Evolutionary conservation across 2,888 invertebrate genomes (phyloP).

Genomic region (Merodon equestris): DNA sequence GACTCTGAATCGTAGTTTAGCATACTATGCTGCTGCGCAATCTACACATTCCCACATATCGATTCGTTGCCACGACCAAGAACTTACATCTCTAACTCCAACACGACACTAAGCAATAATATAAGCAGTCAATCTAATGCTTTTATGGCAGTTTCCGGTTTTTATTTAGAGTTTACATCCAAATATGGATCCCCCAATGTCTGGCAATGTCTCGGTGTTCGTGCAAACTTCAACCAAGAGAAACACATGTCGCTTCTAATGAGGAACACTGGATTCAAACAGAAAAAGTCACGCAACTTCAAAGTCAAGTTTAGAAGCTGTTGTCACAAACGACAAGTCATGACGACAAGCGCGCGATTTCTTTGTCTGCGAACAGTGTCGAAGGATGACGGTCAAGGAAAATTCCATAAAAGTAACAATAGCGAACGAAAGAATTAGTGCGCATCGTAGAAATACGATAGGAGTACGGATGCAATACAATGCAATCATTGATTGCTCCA

Average conservation of each 20-base stretch:
- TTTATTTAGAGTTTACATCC: constrained; percentile 41
- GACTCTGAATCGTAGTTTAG: constrained; percentile 1
- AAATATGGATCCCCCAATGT: constrained; percentile 55
- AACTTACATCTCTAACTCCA: constrained; percentile 34
- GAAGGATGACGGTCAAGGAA: constrained; percentile 29
- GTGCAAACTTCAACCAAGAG: constrained; percentile 34
- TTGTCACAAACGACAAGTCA: constrained; percentile 21
- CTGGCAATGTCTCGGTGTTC: constrained; percentile 37
- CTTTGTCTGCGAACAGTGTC: constrained; percentile 7
- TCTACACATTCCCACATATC: constrained; percentile 28
- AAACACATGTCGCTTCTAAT: constrained; percentile 21
- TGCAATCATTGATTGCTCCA: neutral
- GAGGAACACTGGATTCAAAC: constrained; percentile 20
- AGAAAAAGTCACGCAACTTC: constrained; percentile 48
- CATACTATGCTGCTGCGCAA: neutral
- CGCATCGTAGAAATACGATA: no score
- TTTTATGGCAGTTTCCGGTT: constrained; percentile 60
- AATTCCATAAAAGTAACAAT: constrained; percentile 6
- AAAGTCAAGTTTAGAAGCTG: constrained; percentile 53
- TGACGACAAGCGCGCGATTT: neutral
- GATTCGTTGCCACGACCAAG: constrained; percentile 52
- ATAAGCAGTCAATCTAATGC: constrained; percentile 11
- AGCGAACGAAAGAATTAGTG: no score
- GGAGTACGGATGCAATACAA: no score
- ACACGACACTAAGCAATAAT: constrained; percentile 8